Conservation (phyloP, 2,888 invertebrate genomes). For the Carterocephalus palaemon region DNA sequence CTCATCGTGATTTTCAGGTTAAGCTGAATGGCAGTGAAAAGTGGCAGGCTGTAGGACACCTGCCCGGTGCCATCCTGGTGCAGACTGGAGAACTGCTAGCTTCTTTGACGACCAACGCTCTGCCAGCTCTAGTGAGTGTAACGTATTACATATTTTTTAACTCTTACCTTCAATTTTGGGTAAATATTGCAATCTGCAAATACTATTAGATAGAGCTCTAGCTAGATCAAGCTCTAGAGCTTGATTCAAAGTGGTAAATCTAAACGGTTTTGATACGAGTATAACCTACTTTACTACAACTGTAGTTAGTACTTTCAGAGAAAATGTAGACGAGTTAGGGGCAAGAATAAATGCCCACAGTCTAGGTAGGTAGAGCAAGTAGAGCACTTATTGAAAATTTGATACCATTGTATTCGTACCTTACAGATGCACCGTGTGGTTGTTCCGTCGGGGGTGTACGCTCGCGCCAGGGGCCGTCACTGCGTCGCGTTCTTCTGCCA, state of each 20-base stretch:
- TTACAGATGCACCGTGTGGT: constrained; percentile 84
- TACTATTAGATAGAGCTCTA: too few species aligned
- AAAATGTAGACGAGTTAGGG: too few species aligned
- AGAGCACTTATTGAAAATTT: neutral
- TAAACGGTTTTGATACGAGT: too few species aligned
- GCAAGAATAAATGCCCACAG: too few species aligned
- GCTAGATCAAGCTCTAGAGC: too few species aligned
- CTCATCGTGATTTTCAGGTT: constrained; percentile 61
- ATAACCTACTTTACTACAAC: too few species aligned
- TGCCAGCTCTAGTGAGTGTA: constrained; percentile 83
- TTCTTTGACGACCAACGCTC: constrained; percentile 84
- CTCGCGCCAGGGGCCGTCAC: constrained; percentile 82
- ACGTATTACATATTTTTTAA: too few species aligned
- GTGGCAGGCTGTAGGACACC: constrained; percentile 86
- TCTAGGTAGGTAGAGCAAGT: too few species aligned
- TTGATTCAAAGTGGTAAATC: too few species aligned
- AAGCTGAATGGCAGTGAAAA: constrained; percentile 81
- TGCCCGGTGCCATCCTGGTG: constrained; percentile 86
- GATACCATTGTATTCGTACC: neutral
- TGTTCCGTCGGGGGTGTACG: constrained; percentile 81
- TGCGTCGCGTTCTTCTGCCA: constrained; percentile 88
- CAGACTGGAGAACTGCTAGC: constrained; percentile 87
- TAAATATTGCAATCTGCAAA: too few species aligned
- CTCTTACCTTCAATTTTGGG: too few species aligned
- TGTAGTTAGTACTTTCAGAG: too few species aligned